phyloP scores from a whole-genome alignment of 2,113 vertebrate genomes.

The Thymallus thymallus region DNA sequence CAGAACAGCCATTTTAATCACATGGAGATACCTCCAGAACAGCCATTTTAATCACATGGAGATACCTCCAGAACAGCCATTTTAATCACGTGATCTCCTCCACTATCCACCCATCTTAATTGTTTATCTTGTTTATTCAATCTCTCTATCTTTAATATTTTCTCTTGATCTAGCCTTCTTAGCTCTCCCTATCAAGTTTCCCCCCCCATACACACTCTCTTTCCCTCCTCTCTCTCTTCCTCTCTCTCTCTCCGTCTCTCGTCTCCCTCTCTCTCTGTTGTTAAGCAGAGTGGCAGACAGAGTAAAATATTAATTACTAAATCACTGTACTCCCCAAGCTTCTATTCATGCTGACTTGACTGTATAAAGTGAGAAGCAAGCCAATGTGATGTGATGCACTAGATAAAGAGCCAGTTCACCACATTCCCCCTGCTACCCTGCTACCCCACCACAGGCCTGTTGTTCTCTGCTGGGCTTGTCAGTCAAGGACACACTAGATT shows the following conservation, averaged over 20 bases:
- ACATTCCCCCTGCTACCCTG: slow-evolving; percentile 64
- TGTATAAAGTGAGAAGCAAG: slow-evolving; percentile 59
- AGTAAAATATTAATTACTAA: slow-evolving; percentile 76
- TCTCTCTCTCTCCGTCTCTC: slow-evolving; percentile 42
- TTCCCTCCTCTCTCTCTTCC: slow-evolving; percentile 6
- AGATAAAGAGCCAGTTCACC: slow-evolving; percentile 3
- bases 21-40: too few species aligned
- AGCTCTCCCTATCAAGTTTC: slow-evolving; percentile 20
- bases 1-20: slow-evolving; percentile 46
- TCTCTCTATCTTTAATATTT: slow-evolving; percentile 35
- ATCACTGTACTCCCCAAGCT: slow-evolving; percentile 70
- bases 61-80: slow-evolving; percentile 42
- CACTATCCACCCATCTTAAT: slow-evolving; percentile 35
- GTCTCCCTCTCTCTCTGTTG: slow-evolving; percentile 67
- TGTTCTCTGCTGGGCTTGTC: not conserved
- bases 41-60: too few species aligned
- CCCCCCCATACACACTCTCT: not conserved
- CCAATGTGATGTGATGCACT: slow-evolving; percentile 54
- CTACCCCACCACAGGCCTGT: slow-evolving; percentile 27
- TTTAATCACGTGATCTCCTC: slow-evolving; percentile 43
- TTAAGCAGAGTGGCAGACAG: slow-evolving; percentile 65
- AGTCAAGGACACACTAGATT: slow-evolving; percentile 3
- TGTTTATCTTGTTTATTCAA: slow-evolving; percentile 31
- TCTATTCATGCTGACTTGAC: slow-evolving; percentile 67
- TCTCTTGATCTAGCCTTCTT: slow-evolving; percentile 32